Evolutionary conservation across 2,888 invertebrate genomes (phyloP).

Genomic region (Drosophila phalerata): DNA sequence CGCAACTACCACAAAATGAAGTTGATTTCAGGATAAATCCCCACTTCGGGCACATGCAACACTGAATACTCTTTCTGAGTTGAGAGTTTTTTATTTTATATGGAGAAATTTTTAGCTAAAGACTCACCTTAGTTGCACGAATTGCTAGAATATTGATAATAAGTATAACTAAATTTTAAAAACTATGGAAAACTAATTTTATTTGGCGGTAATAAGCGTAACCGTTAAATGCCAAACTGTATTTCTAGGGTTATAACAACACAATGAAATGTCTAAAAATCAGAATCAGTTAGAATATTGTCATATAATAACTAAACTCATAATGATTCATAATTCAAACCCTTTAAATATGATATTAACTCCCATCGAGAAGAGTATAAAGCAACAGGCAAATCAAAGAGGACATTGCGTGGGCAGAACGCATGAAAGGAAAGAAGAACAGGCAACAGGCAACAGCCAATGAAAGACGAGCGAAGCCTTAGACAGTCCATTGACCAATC

Average conservation of each 20-base stretch:
- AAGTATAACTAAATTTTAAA: not conserved
- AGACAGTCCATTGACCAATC: constrained; percentile 53
- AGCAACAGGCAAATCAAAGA: constrained; percentile 30
- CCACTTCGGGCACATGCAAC: not conserved
- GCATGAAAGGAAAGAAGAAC: constrained; percentile 17
- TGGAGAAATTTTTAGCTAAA: not conserved
- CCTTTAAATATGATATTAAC: not conserved
- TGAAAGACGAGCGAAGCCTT: constrained; percentile 36
- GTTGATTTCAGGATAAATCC: not conserved
- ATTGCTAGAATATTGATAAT: not conserved
- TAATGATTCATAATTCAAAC: not conserved
- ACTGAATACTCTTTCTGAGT: constrained; percentile 9
- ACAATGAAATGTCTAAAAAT: not conserved
- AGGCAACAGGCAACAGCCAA: constrained; percentile 51
- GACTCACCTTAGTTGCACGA: not conserved
- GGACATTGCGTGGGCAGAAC: constrained; percentile 27
- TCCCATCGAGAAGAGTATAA: constrained; percentile 7
- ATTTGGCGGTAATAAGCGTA: not conserved
- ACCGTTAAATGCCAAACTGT: not conserved
- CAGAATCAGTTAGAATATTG: not conserved
- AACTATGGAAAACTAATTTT: not conserved
- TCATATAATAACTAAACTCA: not conserved
- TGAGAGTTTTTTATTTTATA: too few relatives aligned
- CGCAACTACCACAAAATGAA: constrained; percentile 10
- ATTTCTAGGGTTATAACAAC: not conserved